Evolutionary conservation across 2,113 vertebrate species (phyloP), one percentile per base, ranked within the genome.

Genomic region (Callospermophilus lateralis): DNA sequence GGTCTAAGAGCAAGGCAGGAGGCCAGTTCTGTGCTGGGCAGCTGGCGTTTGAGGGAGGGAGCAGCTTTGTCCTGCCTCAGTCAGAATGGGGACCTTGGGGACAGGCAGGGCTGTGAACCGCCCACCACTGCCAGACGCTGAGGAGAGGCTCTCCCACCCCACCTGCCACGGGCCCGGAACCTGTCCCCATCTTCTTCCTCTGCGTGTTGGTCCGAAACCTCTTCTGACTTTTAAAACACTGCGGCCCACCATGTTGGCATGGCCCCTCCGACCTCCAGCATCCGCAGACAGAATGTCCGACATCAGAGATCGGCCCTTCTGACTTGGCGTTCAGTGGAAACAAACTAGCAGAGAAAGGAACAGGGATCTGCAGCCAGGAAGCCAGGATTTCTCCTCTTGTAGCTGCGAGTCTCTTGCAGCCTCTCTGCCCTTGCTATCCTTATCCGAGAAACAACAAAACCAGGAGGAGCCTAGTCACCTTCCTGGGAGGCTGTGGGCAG

Each of bases 151-250:
- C 70, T 74, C 63, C 8, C 42, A 45, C 37, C 72, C 72, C 61
- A n/a, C 10, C 22, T 17, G 39, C 45, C 84, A 30, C 58, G 0
- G 53, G 37, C 39, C 45, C 1, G 12, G 48, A 48, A 42, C 3
- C 30, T 6, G 10, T 45, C 19, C 0, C 6, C 0, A 5, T 8
- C 26, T 84, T 73, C 53, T 30, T 37, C 55, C 12, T 26, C n/a
- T 11, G 4, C 12, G 34, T 8, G 32, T 76, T 42, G 22, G 78
- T 3, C 15, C 32, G n/a, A 22, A 65, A 28, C 34, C 8, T 20
- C 48, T 58, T 72, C 58, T 63, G 65, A 63, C 55, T 28, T 63
- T 55, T 30, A 45, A 61, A 77, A 67, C 67, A 45, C 22, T 37
- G 39, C 51, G 2, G 42, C 58, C 30, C 72, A 26, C 24, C 5